Conservation (phyloP, 2,888 invertebrate species). For the Hemithea aestivaria region DNA sequence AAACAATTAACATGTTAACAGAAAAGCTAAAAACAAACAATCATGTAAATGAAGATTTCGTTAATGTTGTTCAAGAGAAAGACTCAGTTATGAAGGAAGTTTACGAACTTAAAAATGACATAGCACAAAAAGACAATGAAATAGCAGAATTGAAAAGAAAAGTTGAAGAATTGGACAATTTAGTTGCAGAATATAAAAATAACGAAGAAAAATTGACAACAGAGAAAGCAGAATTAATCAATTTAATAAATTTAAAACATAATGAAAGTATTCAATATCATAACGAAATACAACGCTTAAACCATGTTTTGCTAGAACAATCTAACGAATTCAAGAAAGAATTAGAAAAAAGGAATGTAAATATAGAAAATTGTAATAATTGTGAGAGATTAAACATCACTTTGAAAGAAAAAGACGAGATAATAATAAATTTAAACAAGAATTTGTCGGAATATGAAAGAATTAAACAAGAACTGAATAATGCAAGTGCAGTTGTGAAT, state of each 20-base stretch:
- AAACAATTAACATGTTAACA: constrained; percentile 52
- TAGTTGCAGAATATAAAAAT: constrained; percentile 46
- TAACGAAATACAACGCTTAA: constrained; percentile 89
- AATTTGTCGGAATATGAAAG: constrained; percentile 45
- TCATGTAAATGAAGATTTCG: constrained; percentile 49
- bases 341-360: constrained; percentile 51
- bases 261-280: constrained; percentile 92
- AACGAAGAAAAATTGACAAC: constrained; percentile 42
- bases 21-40: constrained; percentile 47
- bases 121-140: constrained; percentile 45
- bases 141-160: constrained; percentile 41
- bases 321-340: constrained; percentile 54
- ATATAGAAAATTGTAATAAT: constrained; percentile 41
- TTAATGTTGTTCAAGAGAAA: constrained; percentile 51
- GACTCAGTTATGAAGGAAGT: constrained; percentile 44
- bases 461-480: constrained; percentile 68
- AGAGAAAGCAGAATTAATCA: constrained; percentile 85
- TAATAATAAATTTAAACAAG: constrained; percentile 52
- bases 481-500: constrained; percentile 76
- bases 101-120: constrained; percentile 36
- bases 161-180: constrained; percentile 40
- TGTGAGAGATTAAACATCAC: constrained; percentile 51
- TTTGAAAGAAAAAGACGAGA: constrained; percentile 63
- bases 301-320: constrained; percentile 78
- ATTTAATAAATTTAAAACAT: constrained; percentile 88